Evolutionary conservation across 2,888 invertebrate genomes (phyloP), one percentile per base, ranked within the genome.

Genomic region (Hecatera dysodea): DNA sequence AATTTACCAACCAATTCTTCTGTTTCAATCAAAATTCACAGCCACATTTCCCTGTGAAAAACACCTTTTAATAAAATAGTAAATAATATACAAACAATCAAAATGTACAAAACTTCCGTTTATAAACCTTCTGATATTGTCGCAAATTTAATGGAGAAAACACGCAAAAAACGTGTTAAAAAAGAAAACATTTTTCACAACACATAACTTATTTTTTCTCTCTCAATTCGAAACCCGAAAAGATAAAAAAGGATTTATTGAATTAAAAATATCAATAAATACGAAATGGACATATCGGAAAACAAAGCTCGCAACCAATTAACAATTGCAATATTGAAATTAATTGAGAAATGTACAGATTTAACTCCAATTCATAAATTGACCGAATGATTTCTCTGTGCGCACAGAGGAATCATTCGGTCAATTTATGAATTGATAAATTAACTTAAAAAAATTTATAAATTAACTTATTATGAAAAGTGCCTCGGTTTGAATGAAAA

Each of bases 341-440:
- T 71, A 66, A 82, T 79, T 72, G 72, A 68, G 73, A 76, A 78
- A 81, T 77, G 55, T 57, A 74, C 62, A 61, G 56, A 68, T 75
- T 73, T 62, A 59, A 75, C 67, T 64, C 67, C 64, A 70, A 71
- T 61, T 64, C 15, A 39, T 17, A n/a, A n/a, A n/a, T n/a, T n/a
- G n/a, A n/a, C n/a, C n/a, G n/a, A n/a, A n/a, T n/a, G n/a, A n/a
- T n/a, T n/a, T n/a, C n/a, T n/a, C n/a, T n/a, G n/a, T n/a, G n/a
- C 44, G 53, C 57, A 72, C 74, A 67, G 44, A 63, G 46, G 57
- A 72, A 73, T 63, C 71, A 48, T 56, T 64, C 33, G 39, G 33
- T 55, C 42, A 73, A 48, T 64, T 63, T 48, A 39, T 48, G 19
- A 60, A n/a, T n/a, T n/a, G n/a, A n/a, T n/a, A n/a, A n/a, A n/a